These are phyloP conservation scores for Herpetotheres cachinnans DNA, from an alignment of 2,113 vertebrate genomes.

Conservation along the genomic window DNA sequence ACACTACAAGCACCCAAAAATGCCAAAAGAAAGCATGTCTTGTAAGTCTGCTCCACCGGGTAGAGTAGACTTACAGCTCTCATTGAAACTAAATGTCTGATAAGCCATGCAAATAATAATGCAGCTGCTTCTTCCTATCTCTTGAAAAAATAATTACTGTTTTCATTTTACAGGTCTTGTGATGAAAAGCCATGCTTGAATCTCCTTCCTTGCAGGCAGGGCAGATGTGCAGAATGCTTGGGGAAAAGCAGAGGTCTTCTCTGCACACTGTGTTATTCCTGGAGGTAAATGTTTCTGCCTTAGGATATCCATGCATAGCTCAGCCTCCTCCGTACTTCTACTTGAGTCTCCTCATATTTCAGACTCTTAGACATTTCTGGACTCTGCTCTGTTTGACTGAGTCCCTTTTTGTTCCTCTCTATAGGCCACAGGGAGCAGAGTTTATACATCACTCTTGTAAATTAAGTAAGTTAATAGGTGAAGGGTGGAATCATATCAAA, in stretches of 20 bases:
- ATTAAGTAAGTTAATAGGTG: conserved; percentile 2
- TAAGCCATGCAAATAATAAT: not conserved
- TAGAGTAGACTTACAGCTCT: not conserved
- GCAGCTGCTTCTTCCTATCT: not conserved
- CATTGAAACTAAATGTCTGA: not conserved
- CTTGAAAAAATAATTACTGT: not conserved
- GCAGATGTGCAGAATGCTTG: not conserved
- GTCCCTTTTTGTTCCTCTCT: not conserved
- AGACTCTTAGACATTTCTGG: not conserved
- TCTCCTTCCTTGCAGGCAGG: not conserved
- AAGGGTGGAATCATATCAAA: not conserved
- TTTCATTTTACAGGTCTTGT: not conserved
- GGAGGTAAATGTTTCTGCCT: not conserved
- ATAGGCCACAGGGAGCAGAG: not conserved
- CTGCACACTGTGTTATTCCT: not conserved
- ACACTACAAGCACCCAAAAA: not conserved
- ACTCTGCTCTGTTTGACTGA: not conserved
- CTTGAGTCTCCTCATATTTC: not conserved
- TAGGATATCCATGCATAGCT: not conserved
- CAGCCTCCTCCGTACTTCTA: not conserved
- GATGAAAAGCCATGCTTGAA: not conserved
- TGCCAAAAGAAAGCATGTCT: not conserved
- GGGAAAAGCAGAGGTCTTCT: not conserved
- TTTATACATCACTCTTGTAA: not conserved
- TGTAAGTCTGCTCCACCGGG: not conserved